Base-by-base conservation (phyloP, 2,888 invertebrate genomes). In the Drosophila prolongata region DNA sequence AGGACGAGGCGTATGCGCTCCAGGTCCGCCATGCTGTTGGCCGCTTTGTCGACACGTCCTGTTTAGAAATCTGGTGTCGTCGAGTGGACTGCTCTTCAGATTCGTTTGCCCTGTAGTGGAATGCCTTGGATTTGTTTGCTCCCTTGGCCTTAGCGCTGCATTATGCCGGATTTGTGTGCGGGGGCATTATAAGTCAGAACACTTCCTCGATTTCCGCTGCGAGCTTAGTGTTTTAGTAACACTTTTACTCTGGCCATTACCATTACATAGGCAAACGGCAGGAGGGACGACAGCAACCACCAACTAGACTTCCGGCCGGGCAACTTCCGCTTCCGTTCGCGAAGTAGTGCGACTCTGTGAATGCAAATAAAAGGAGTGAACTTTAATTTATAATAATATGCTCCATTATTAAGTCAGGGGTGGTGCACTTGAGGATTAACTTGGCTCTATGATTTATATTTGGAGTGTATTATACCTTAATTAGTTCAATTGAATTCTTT, bases 1-100 rank as follows among this genome's bases (percentile, higher is more conserved):
- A 97, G 95, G 61, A 97, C 97, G 86, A 98, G 93, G 62, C 97
- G 95, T 89, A 97, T 96, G 77, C 97, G 94, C 92, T 97, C 95
- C 91, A 95, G 94, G 90, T 96, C 95, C 69, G 95, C 93, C 95
- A 95, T 95, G 66, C 70, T 74, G 55, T 58, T 54, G 27, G 11
- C 70, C 55, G 54, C 58, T 43, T 54, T 57, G 67, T 52, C 40
- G 56, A 55, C 61, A 56, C 19, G 30, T 59, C 58, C 43, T 70
- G 55, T 50, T 74, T 56, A 59, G 60, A 73, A 84, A 86, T 69
- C 65, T 74, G 40, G 74, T 60, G 74, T 58, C 54, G 61, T 66
- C 76, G 30, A 50, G 46, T 34, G 27, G 43, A 42, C 38, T 52
- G 35, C 34, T 35, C 54, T 50, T 73, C 35, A 14, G 50, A 40